Evolutionary conservation across 2,797 vertebrate genomes (phyloP), one percentile per base, ranked within the genome.

Genomic region (Poeciliopsis turneri): DNA sequence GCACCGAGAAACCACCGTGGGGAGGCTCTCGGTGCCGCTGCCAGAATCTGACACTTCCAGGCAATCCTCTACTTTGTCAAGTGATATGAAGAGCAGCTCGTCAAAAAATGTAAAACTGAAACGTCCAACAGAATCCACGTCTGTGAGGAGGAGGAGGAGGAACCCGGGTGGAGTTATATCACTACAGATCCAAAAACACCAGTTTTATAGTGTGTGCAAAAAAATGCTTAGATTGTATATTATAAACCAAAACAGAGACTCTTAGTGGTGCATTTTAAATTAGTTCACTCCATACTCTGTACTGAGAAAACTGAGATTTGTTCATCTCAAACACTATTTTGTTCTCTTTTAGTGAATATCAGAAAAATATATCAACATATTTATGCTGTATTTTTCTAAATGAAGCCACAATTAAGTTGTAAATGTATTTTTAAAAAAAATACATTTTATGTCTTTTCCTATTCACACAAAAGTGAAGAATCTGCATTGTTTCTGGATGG

Each of bases 41-140:
- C 89, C 91, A 88, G 80, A 89, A 89, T 87, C 75, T 86, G 91
- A 89, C 89, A 88, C 81, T 83, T 79, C 77, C 72, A 73, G 74
- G 78, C 74, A 78, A 72, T 45, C 78, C 57, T 68, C 83, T 83
- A 88, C 80, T 81, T 77, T 72, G 81, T 89, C 85, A 83, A 82
- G 78, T 77, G 86, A 88, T 79, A 81, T 16, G 51, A 82, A 79
- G 83, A 75, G 86, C 80, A 47, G 83, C 77, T 82, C 72, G 66
- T 87, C 83, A 64, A 61, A 78, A 57, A 25, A 59, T 15, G 25
- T 5, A 70, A 45, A 70, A 45, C 41, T 70, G 73, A 78, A 75
- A 66, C 61, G 16, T 68, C 71, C 81, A 75, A 77, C 77, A 36
- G n/a, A 23, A 9, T 70, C 45, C 77, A 59, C 18, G 43, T 68